A percentile compares a stretch with the other conserved stretches of the same genome.
phyloP scores from a whole-genome alignment of 2,113 vertebrate genomes.

The Onychostoma macrolepis region DNA sequence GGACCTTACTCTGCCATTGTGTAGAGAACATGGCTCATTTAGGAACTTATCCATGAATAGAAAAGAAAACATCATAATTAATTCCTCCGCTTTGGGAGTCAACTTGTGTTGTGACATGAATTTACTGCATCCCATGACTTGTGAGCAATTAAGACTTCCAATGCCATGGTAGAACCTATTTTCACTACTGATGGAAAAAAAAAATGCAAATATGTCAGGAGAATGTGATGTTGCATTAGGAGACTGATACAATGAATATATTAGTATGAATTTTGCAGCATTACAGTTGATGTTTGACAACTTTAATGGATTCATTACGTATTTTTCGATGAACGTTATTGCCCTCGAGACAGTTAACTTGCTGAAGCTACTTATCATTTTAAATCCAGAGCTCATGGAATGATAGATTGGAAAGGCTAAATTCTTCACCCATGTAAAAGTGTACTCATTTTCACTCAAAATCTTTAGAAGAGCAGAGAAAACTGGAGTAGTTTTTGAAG shows the following conservation, averaged over 20 bases:
- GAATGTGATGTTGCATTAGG: slow-evolving; percentile 4
- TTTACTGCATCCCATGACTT: slow-evolving; percentile 46
- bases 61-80: slow-evolving; percentile 56
- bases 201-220: slow-evolving; percentile 9
- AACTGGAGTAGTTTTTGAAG: neutral
- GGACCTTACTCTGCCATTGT: slow-evolving; percentile 42
- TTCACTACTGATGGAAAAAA: slow-evolving; percentile 40
- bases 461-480: neutral
- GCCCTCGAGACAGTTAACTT: neutral
- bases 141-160: slow-evolving; percentile 18
- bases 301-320: neutral
- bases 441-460: too few species aligned
- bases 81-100: slow-evolving; percentile 45
- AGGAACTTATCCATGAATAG: slow-evolving; percentile 45
- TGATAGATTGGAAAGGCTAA: too few species aligned
- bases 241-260: slow-evolving; percentile 4
- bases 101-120: slow-evolving; percentile 42
- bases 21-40: slow-evolving; percentile 50
- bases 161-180: slow-evolving; percentile 26
- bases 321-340: neutral
- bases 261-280: neutral
- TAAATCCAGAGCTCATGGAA: too few species aligned
- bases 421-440: too few species aligned
- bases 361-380: too few species aligned
- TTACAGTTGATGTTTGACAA: neutral